phyloP scores from a whole-genome alignment of 2,888 invertebrate species.

The Blastobasis lacticolella region DNA sequence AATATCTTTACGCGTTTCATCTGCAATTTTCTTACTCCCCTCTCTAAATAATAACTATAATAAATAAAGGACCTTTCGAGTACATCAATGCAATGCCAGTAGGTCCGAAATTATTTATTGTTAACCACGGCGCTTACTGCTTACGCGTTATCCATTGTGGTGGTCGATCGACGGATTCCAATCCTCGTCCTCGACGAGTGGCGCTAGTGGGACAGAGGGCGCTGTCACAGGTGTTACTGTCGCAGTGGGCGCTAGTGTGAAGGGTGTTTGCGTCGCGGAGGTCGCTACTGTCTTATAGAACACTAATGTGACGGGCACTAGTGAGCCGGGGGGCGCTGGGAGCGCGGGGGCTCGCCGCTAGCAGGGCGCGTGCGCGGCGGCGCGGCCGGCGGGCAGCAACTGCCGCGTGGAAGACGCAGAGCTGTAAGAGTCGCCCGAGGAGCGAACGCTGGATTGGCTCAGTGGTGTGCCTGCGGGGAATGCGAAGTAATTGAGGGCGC shows the following conservation, averaged over 20 bases:
- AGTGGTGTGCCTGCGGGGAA: slow-evolving; percentile 77
- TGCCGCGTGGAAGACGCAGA: slow-evolving; percentile 87
- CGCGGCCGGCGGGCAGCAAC: slow-evolving; percentile 72
- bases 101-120: too few relatives aligned
- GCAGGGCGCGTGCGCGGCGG: slow-evolving; percentile 41
- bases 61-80: too few relatives aligned
- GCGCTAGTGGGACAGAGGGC: too few relatives aligned
- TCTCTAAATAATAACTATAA: too few relatives aligned
- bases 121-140: too few relatives aligned
- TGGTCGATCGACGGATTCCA: too few relatives aligned
- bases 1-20: too few relatives aligned
- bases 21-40: too few relatives aligned
- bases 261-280: slow-evolving; percentile 13
- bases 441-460: slow-evolving; percentile 78
- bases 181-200: too few relatives aligned
- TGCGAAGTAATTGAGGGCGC: neutral
- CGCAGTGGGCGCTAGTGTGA: neutral
- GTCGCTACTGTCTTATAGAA: neutral
- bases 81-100: too few relatives aligned
- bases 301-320: slow-evolving; percentile 18
- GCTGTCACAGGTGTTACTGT: neutral
- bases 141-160: too few relatives aligned
- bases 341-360: slow-evolving; percentile 17
- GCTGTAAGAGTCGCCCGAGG: slow-evolving; percentile 87
- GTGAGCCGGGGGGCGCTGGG: slow-evolving; percentile 23